phyloP scores from a whole-genome alignment of 2,797 vertebrate genomes.

The Huso huso region DNA sequence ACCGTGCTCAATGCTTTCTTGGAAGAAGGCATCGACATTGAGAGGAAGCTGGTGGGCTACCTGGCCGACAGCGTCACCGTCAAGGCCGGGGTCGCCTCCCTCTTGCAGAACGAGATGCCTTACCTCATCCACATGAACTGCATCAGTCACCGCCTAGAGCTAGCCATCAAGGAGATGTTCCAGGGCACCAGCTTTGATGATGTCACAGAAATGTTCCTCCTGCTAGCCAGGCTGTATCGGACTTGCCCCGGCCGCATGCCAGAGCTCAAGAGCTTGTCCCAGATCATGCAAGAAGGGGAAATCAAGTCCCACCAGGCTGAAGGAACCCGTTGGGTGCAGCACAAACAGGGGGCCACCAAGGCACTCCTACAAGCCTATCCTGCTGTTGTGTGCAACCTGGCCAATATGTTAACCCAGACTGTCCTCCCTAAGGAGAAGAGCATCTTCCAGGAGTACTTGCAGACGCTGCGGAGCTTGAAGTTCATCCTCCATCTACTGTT shows the following conservation, averaged over 20 bases:
- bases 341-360: slow-evolving; percentile 3
- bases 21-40: slow-evolving; percentile 3
- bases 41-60: slow-evolving; percentile 8
- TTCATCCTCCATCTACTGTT: slow-evolving; percentile 10
- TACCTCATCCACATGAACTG: slow-evolving; percentile 5
- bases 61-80: slow-evolving; percentile 7
- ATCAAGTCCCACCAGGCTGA: slow-evolving; percentile 7
- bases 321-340: slow-evolving; percentile 10
- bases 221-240: slow-evolving; percentile 9
- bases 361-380: slow-evolving; percentile 8
- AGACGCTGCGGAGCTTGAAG: slow-evolving; percentile 6
- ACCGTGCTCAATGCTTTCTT: slow-evolving; percentile 1
- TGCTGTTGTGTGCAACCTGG: slow-evolving; percentile 5
- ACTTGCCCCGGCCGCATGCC: neutral
- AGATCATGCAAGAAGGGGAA: slow-evolving; percentile 10
- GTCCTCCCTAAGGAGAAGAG: slow-evolving; percentile 7
- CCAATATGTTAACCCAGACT: slow-evolving; percentile 1
- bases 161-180: slow-evolving; percentile 4
- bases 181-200: slow-evolving; percentile 5
- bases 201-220: slow-evolving; percentile 4
- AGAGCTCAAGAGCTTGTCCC: slow-evolving; percentile 4
- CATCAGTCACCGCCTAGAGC: slow-evolving; percentile 7
- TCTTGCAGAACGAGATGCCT: slow-evolving; percentile 7
- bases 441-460: slow-evolving; percentile 11
- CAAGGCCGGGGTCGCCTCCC: neutral